Conservation (phyloP, 2,113 vertebrate species). For the Lampris incognitus region DNA sequence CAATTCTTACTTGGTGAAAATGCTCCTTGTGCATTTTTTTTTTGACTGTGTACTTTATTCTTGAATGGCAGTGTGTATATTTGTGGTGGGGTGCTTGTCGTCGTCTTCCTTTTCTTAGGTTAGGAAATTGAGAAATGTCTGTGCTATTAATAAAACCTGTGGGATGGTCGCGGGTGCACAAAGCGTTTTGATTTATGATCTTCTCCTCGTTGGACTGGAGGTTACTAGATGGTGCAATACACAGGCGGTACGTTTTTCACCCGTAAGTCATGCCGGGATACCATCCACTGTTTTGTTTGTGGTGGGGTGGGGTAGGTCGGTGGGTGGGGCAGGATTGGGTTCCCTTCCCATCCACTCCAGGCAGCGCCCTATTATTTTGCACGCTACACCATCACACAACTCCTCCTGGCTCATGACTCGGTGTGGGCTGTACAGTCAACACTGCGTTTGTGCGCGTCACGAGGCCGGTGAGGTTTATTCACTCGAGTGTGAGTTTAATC, state of each 20-base stretch:
- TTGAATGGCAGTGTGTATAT: too few relatives aligned
- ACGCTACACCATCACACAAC: not conserved
- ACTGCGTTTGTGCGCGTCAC: not conserved
- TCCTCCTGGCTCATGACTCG: conserved; percentile 34
- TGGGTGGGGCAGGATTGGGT: too few relatives aligned
- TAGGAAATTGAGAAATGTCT: not conserved
- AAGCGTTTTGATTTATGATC: conserved; percentile 11
- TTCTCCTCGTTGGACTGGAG: not conserved
- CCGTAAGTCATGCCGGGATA: conserved; percentile 2
- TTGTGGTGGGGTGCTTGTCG: too few relatives aligned
- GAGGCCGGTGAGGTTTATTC: not conserved
- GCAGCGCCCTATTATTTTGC: conserved; percentile 24
- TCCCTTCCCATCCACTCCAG: not conserved
- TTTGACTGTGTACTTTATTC: too few relatives aligned
- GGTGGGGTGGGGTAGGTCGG: not conserved
- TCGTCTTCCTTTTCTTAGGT: too few relatives aligned
- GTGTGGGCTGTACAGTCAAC: not conserved
- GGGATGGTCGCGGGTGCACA: not conserved
- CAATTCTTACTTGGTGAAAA: too few relatives aligned
- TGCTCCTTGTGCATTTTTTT: too few relatives aligned
- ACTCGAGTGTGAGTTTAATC: not conserved
- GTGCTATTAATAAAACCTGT: conserved; percentile 21
- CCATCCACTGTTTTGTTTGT: not conserved
- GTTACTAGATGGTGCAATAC: not conserved
- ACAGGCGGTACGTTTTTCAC: conserved; percentile 12